A percentile compares a stretch with the other conserved stretches of the same genome.
phyloP scores from a whole-genome alignment of 1,140 invertebrate species.

The Nixonia krombeini region DNA sequence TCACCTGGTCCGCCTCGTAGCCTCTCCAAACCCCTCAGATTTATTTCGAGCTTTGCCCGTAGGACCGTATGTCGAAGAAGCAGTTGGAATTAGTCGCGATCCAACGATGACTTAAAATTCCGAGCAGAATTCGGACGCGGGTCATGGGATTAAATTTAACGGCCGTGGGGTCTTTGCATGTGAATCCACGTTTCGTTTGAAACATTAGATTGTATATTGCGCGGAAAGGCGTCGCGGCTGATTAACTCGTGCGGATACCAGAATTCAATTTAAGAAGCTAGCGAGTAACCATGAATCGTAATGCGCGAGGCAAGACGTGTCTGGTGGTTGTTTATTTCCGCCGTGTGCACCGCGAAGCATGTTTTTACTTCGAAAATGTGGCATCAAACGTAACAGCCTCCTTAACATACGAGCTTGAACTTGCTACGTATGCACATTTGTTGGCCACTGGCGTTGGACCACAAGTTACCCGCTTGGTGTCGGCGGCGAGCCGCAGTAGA shows the following conservation, averaged over 20 bases:
- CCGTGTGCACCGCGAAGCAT: no score
- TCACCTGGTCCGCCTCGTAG: slow-evolving; percentile 8
- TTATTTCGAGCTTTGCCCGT: slow-evolving; percentile 50
- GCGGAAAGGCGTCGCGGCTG: no score
- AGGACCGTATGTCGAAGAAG: slow-evolving; percentile 27
- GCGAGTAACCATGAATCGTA: no score
- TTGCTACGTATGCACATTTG: slow-evolving; percentile 6
- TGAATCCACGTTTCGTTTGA: slow-evolving; percentile 15
- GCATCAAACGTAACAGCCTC: no score
- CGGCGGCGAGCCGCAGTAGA: slow-evolving; percentile 15
- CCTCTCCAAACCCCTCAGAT: slow-evolving; percentile 28
- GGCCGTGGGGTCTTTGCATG: slow-evolving; percentile 34
- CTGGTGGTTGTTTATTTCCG: no score
- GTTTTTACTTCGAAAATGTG: no score
- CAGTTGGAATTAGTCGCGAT: slow-evolving; percentile 34
- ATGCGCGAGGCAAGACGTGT: no score
- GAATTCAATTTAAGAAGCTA: no score
- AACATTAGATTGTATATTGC: slow-evolving; percentile 12
- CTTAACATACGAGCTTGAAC: slow-evolving; percentile 24
- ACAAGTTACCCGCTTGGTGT: slow-evolving; percentile 32
- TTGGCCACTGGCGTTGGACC: slow-evolving; percentile 17
- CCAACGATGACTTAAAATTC: slow-evolving; percentile 46
- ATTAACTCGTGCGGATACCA: no score
- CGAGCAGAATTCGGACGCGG: slow-evolving; percentile 41
- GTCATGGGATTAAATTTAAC: slow-evolving; percentile 37